Evolutionary conservation across 2,888 invertebrate genomes (phyloP).

Genomic region (Tridacna crocea): DNA sequence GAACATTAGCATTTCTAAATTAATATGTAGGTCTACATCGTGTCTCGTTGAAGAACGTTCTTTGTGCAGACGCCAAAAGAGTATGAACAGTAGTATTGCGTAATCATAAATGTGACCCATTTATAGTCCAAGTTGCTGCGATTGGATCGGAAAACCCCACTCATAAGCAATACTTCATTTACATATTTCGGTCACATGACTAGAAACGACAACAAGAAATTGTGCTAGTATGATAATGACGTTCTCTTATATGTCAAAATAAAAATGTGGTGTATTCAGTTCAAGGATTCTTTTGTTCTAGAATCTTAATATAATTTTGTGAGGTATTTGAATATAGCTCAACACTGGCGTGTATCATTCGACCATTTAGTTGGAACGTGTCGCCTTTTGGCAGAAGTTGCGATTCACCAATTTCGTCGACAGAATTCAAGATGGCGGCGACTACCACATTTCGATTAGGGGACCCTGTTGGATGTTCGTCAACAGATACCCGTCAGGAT

Average conservation of each 20-base stretch:
- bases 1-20: neutral
- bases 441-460: slow-evolving; percentile 43
- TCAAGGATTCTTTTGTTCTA: neutral
- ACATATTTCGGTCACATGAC: slow-evolving; percentile 64
- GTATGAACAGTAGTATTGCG: neutral
- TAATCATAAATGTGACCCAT: slow-evolving; percentile 18
- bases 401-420: slow-evolving; percentile 38
- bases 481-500: slow-evolving; percentile 44
- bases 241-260: slow-evolving; percentile 39
- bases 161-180: slow-evolving; percentile 45
- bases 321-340: slow-evolving; percentile 14
- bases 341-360: slow-evolving; percentile 64
- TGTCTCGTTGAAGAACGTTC: neutral
- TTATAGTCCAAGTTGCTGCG: slow-evolving; percentile 23
- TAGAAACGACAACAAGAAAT: slow-evolving; percentile 46
- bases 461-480: slow-evolving; percentile 52
- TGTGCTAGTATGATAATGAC: slow-evolving; percentile 55
- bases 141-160: slow-evolving; percentile 42
- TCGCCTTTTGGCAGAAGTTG: slow-evolving; percentile 60
- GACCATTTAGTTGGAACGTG: slow-evolving; percentile 57
- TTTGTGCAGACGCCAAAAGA: slow-evolving; percentile 13
- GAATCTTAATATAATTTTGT: neutral
- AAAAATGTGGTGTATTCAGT: slow-evolving; percentile 6
- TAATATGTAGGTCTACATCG: neutral
- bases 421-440: slow-evolving; percentile 58